Conservation (phyloP, 1,140 invertebrate species). For the Pogonomyrmex barbatus region DNA sequence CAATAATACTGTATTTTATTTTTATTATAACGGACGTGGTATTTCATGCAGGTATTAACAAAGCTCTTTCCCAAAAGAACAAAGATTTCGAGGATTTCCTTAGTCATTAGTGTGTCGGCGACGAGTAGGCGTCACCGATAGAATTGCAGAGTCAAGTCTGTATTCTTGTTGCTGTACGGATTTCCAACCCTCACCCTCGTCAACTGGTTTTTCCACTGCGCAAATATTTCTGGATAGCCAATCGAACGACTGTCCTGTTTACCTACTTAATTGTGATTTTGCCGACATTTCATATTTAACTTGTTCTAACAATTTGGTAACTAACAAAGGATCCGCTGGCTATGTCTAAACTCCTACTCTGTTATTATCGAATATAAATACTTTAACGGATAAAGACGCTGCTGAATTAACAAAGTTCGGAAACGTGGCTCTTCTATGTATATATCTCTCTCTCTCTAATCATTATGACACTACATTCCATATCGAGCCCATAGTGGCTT, state of each 20-base stretch:
- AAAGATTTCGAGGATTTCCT: slow-evolving; percentile 33
- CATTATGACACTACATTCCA: too few species aligned
- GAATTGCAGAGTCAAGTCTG: not conserved
- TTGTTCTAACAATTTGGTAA: not conserved
- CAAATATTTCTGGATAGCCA: slow-evolving; percentile 75
- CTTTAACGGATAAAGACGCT: not conserved
- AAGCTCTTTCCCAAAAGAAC: slow-evolving; percentile 5
- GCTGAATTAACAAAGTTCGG: too few species aligned
- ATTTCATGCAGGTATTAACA: slow-evolving; percentile 62
- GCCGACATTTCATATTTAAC: not conserved
- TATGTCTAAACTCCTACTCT: not conserved
- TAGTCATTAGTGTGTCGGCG: slow-evolving; percentile 69
- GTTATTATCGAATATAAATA: not conserved
- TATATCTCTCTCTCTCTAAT: too few species aligned
- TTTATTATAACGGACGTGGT: not conserved
- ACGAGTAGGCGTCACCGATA: slow-evolving; percentile 51
- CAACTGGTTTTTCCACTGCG: slow-evolving; percentile 59
- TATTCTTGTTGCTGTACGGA: slow-evolving; percentile 37
- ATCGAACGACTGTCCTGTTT: slow-evolving; percentile 34
- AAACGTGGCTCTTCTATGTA: too few species aligned
- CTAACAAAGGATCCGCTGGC: not conserved
- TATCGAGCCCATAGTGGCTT: too few species aligned
- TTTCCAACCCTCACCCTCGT: slow-evolving; percentile 67
- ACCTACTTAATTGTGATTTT: slow-evolving; percentile 64
- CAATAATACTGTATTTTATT: too few species aligned